These are phyloP conservation scores for Gonocerus acuteangulatus DNA, from an alignment of 2,888 invertebrate genomes.

Conservation along the genomic window DNA sequence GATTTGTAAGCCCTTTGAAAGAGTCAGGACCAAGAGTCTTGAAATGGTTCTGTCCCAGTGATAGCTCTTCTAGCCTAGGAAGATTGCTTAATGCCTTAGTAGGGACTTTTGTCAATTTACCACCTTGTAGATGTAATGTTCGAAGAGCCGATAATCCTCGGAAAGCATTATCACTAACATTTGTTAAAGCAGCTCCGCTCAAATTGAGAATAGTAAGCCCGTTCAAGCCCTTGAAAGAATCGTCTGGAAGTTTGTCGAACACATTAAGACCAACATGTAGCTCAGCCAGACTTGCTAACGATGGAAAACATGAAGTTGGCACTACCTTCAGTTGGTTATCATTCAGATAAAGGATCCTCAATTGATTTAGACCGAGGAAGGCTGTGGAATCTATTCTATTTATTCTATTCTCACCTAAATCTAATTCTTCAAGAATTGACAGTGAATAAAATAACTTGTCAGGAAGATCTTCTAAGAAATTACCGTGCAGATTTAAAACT, in stretches of 20 bases:
- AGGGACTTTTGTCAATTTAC: conserved; percentile 65
- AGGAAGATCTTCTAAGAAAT: conserved; percentile 70
- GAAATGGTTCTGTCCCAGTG: conserved; percentile 77
- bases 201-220: conserved; percentile 69
- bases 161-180: conserved; percentile 69
- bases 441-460: conserved; percentile 66
- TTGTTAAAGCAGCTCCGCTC: conserved; percentile 69
- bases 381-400: conserved; percentile 68
- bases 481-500: conserved; percentile 71
- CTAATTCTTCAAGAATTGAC: conserved; percentile 71
- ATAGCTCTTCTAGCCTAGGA: conserved; percentile 67
- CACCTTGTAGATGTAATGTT: conserved; percentile 70
- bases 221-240: conserved; percentile 68
- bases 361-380: conserved; percentile 65
- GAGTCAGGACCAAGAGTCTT: conserved; percentile 60
- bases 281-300: conserved; percentile 71
- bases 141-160: conserved; percentile 67
- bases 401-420: conserved; percentile 78
- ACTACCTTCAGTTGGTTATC: conserved; percentile 73
- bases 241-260: conserved; percentile 65
- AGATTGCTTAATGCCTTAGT: conserved; percentile 64
- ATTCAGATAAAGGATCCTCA: conserved; percentile 72
- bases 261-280: conserved; percentile 76
- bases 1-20: conserved; percentile 65
- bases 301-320: conserved; percentile 64